These are phyloP conservation scores for Eupithecia abbreviata DNA, from an alignment of 2,888 invertebrate genomes.

Conservation along the genomic window DNA sequence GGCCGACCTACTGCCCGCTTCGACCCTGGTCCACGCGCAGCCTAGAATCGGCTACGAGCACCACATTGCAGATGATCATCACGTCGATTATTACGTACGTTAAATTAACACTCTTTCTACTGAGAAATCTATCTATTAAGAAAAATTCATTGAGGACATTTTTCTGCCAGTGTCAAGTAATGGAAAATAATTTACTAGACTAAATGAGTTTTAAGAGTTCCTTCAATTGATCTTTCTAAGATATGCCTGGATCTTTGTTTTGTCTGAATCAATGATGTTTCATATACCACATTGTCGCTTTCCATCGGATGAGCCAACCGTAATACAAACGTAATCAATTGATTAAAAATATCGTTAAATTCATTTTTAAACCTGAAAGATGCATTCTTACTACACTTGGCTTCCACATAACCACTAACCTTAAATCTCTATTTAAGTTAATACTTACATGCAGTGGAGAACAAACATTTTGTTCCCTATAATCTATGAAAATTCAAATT, in stretches of 20 bases:
- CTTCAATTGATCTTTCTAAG: background rate
- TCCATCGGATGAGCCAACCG: background rate
- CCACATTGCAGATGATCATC: slow-evolving; percentile 79
- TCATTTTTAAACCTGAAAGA: too few relatives aligned
- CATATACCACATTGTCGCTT: background rate
- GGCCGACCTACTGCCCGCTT: slow-evolving; percentile 59
- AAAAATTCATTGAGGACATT: too few relatives aligned
- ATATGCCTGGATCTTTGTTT: background rate
- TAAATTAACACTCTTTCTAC: background rate
- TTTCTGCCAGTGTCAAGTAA: too few relatives aligned
- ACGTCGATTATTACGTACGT: slow-evolving; percentile 85
- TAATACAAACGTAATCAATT: too few relatives aligned
- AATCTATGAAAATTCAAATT: background rate
- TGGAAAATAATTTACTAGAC: too few relatives aligned
- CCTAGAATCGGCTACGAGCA: slow-evolving; percentile 60
- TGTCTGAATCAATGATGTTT: background rate
- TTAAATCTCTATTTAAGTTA: background rate
- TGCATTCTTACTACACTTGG: background rate
- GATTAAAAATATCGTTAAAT: too few relatives aligned
- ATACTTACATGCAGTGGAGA: background rate
- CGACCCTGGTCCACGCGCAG: slow-evolving; percentile 56
- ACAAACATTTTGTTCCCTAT: background rate
- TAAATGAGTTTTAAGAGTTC: background rate
- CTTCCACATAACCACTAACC: background rate
- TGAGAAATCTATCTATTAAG: too few relatives aligned